Evolutionary conservation across 2,113 vertebrate species (phyloP), one percentile per base, ranked within the genome.

Genomic region (Mus pahari): DNA sequence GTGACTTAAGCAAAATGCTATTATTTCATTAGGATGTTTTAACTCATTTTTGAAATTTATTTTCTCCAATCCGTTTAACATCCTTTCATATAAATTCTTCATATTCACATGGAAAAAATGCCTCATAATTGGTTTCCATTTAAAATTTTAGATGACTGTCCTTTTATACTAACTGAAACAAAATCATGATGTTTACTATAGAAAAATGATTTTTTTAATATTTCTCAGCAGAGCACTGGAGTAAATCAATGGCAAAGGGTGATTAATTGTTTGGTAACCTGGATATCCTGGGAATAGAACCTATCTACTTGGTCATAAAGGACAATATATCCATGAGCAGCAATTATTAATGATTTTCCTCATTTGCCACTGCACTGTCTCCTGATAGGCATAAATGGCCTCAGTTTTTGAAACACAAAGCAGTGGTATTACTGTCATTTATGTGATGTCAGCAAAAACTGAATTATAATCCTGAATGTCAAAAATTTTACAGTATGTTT

Each of bases 131-230:
- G 86, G 28, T 22, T 20, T 74, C 74, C 39, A 22, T 5, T 91
- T 42, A 88, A 77, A 92, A 88, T 48, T 90, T 74, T 16, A 93
- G 33, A 78, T 12, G 3, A 5, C 36, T 55, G 7, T n/a, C 31
- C 17, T 87, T 83, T 10, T 91, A 70, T 83, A 45, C 81, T 92
- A 78, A 66, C 1, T 22, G 86, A 6, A 60, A 45, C 64, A 64
- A 86, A 88, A 48, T 88, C 24, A 90, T 92, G 62, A 70, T 90
- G 36, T 87, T 96, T 88, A 82, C 53, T 90, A 24, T 86, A 81
- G 20, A 94, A 90, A 20, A 90, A 10, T 90, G 77, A 68, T 39
- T 64, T 86, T 68, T 97, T 5, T 89, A 66, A 90, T 90, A 73
- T 92, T 90, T 78, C 45, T 95, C 94, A 93, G 50, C 83, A 53